A percentile compares a stretch with the other conserved stretches of the same genome.
phyloP scores from a whole-genome alignment of 2,797 vertebrate species.

The Nyctalus aviator region DNA sequence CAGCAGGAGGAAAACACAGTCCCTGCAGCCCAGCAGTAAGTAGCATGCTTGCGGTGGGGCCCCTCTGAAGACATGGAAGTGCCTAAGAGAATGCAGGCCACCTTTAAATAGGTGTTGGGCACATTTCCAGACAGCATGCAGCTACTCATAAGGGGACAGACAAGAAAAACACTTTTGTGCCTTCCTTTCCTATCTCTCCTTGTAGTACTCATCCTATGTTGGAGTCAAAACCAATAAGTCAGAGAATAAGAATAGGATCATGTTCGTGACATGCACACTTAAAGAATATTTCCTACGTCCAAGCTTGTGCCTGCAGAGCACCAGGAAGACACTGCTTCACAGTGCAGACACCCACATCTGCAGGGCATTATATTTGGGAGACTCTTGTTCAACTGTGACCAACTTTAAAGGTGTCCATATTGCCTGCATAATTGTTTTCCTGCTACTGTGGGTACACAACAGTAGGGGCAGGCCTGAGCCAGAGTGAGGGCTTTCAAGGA shows the following conservation, averaged over 20 bases:
- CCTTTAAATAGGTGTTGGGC: neutral
- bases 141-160: neutral
- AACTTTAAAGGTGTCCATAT: neutral
- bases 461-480: neutral
- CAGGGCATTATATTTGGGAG: neutral
- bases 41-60: too few relatives aligned
- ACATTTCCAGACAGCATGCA: neutral
- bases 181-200: neutral
- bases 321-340: neutral
- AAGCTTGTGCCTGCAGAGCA: neutral
- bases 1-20: fast-evolving
- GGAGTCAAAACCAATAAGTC: neutral
- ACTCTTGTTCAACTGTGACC: neutral
- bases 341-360: too few relatives aligned
- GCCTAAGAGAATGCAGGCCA: neutral
- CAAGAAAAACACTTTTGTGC: neutral
- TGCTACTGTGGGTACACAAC: neutral
- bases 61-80: neutral
- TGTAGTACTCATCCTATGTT: neutral
- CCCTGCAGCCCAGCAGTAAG: neutral
- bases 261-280: neutral
- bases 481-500: neutral
- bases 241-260: neutral
- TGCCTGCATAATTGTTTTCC: neutral
- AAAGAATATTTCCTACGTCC: neutral